phyloP scores from a whole-genome alignment of 2,797 vertebrate genomes.

The Podarcis lilfordi region DNA sequence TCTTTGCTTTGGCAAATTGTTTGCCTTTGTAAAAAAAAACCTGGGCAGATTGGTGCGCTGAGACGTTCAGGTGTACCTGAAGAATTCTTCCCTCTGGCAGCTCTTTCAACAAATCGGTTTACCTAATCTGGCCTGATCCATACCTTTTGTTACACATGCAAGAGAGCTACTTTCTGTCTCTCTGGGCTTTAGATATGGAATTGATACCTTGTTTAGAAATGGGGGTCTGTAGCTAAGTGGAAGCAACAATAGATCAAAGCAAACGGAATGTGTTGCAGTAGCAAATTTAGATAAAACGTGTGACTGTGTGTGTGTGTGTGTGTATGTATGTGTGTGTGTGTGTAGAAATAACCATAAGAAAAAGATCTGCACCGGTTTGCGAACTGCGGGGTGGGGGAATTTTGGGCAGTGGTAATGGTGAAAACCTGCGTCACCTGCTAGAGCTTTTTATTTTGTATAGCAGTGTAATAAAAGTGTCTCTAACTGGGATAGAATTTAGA shows the following conservation, averaged over 20 bases:
- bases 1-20: conserved; percentile 34
- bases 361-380: background rate
- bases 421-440: background rate
- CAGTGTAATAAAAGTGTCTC: background rate
- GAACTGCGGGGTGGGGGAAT: background rate
- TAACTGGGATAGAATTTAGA: background rate
- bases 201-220: conserved; percentile 13
- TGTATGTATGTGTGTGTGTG: background rate
- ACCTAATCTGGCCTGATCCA: conserved; percentile 33
- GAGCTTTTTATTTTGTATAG: background rate
- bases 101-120: conserved; percentile 26
- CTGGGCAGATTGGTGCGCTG: conserved; percentile 15
- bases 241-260: background rate
- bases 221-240: background rate
- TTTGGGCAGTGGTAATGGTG: background rate
- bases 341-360: background rate
- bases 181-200: conserved; percentile 32
- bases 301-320: background rate
- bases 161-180: background rate
- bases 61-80: conserved; percentile 51
- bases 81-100: conserved; percentile 13
- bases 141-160: conserved; percentile 25
- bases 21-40: conserved; percentile 30
- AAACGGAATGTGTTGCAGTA: conserved; percentile 26
- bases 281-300: background rate